Evolutionary conservation across 2,888 invertebrate species (phyloP), one percentile per base, ranked within the genome.

Genomic region (Cataglyphis altisquamis): DNA sequence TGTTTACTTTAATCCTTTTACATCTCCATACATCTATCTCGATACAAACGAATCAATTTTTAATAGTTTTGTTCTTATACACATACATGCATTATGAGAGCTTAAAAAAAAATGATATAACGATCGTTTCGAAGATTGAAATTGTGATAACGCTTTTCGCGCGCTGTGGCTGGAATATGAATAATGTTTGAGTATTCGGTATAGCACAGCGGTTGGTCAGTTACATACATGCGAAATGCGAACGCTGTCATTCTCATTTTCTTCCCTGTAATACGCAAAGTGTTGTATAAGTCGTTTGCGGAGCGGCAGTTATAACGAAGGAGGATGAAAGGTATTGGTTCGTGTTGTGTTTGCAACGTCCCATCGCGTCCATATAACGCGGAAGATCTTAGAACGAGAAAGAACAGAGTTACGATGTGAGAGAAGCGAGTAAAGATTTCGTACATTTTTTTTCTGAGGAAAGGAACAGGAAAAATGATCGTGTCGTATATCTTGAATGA

Each of bases 361-460:
- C 57, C 67, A 32, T 41, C 39, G 10, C 41, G 29, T 29, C 18
- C 39, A 41, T 41, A 29, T 60, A 60, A 45, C 15, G 62, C 32
- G 39, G 9, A 39, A 36, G 45, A 45, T 25, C 15, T 25, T 75
- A 39, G 18, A 48, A 18, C 39, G 66, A 39, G 12, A 15, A 66
- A 77, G 15, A 48, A 48, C 18, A 18, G 75, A 77, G 21, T 48
- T 25, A 25, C 67, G 45, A 63, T 64, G 52, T 15, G 81, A 68
- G 77, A 55, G 25, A 66, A 74, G 29, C 48, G 66, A 73, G 80
- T 15, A 48, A 85, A 36, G 32, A 36, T 90, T 90, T 89, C 89
- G 84, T 91, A 87, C 86, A 87, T 86, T 84, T 87, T 90, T 83
- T 74, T 48, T 12, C n/a, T 72, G 82, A 63, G 62, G 73, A 78